Evolutionary conservation across 2,888 invertebrate genomes (phyloP).

Genomic region (Microdon myrmicae): DNA sequence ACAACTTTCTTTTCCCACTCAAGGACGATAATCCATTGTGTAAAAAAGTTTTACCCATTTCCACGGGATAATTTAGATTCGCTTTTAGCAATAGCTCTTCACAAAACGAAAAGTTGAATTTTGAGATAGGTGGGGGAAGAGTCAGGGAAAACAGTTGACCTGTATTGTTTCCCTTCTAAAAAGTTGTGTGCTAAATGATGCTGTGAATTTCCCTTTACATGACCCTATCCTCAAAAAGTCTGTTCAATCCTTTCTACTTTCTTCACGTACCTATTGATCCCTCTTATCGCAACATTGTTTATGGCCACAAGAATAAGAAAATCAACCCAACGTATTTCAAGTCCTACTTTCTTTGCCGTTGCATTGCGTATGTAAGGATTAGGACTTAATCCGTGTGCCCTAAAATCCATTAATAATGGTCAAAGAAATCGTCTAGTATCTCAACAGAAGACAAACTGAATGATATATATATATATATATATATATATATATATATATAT

Average conservation of each 20-base stretch:
- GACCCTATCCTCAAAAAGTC: slow-evolving; percentile 1
- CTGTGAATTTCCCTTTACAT: slow-evolving; percentile 14
- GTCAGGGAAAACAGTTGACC: too few relatives aligned
- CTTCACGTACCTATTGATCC: not conserved
- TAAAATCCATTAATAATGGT: slow-evolving; percentile 40
- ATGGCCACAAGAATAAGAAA: slow-evolving; percentile 29
- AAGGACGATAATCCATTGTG: slow-evolving; percentile 10
- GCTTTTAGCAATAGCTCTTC: not conserved
- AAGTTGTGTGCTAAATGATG: too few relatives aligned
- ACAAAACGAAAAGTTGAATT: slow-evolving; percentile 1
- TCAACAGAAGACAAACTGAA: slow-evolving; percentile 34
- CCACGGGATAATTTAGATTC: slow-evolving; percentile 5
- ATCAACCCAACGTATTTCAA: slow-evolving; percentile 19
- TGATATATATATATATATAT: too few relatives aligned
- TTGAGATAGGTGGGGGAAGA: slow-evolving; percentile 5
- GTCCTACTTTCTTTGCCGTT: slow-evolving; percentile 1
- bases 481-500: too few relatives aligned
- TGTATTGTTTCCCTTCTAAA: too few relatives aligned
- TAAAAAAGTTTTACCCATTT: slow-evolving; percentile 18
- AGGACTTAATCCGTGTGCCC: too few relatives aligned
- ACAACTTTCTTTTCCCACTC: not conserved
- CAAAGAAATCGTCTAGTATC: slow-evolving; percentile 38
- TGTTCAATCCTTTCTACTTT: not conserved
- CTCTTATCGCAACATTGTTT: slow-evolving; percentile 1
- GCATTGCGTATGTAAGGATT: slow-evolving; percentile 13